Conservation (phyloP, 1,140 invertebrate genomes). For the Ptiloglossa arizonensis region DNA sequence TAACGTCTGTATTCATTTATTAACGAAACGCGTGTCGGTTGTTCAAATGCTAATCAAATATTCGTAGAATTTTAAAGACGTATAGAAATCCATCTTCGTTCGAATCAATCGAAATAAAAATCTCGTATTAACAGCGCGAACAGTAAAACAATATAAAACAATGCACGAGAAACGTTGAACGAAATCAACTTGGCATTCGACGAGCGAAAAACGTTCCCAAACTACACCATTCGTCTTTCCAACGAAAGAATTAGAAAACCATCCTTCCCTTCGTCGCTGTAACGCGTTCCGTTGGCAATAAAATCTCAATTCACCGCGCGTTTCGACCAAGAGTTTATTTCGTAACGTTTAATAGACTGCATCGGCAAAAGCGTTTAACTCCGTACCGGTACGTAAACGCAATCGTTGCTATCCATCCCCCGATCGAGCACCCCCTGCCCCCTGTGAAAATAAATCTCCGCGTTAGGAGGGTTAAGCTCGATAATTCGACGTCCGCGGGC, state of each 20-base stretch:
- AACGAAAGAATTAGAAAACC: not conserved
- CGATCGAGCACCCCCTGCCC: not conserved
- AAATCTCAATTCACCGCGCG: not conserved
- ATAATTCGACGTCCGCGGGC: constrained; percentile 31
- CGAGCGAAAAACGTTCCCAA: no score
- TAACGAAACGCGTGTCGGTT: no score
- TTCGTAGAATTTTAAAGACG: no score
- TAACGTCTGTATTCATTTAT: no score
- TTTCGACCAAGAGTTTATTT: not conserved
- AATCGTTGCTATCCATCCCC: not conserved
- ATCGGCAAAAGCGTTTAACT: not conserved
- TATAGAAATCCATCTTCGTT: no score
- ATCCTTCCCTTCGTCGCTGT: not conserved
- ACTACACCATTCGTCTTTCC: no score
- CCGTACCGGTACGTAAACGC: not conserved
- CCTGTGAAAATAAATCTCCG: constrained; percentile 20
- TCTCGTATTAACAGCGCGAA: no score
- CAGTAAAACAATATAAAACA: no score
- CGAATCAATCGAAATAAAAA: no score
- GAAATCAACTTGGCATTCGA: no score
- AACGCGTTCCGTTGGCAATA: not conserved
- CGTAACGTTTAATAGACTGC: constrained; percentile 1
- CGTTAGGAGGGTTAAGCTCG: constrained; percentile 25
- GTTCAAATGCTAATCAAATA: no score
- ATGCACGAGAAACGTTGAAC: no score